Percentiles rank a stretch among this genome's conserved stretches.
Conservation (phyloP, 1,140 invertebrate genomes). For the Conopomorpha cramerella region DNA sequence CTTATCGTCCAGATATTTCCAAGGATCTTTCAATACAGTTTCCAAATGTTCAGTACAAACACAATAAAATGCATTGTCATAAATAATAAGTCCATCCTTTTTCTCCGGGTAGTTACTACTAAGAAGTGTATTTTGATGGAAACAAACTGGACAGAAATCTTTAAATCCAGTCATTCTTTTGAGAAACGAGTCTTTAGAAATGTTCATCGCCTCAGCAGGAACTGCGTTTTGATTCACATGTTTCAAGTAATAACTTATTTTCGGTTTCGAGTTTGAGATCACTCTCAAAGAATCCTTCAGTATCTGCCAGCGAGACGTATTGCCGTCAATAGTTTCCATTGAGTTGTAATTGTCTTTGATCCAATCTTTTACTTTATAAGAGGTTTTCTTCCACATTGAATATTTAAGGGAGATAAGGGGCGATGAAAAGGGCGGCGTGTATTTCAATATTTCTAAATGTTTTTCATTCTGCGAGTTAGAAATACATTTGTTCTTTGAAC, state of each 20-base stretch:
- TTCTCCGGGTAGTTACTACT: conserved; percentile 43
- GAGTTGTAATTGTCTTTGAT: conserved; percentile 59
- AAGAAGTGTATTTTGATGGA: conserved; percentile 36
- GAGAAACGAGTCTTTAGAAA: conserved; percentile 58
- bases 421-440: conserved; percentile 36
- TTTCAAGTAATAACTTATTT: conserved; percentile 33
- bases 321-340: conserved; percentile 32
- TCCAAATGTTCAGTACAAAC: conserved; percentile 56
- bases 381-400: conserved; percentile 33
- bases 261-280: conserved; percentile 23
- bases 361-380: conserved; percentile 39
- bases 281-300: conserved; percentile 25
- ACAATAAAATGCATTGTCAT: conserved; percentile 60
- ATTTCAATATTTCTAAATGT: conserved; percentile 26
- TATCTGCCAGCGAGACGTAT: conserved; percentile 50
- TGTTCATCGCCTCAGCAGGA: conserved; percentile 30
- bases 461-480: conserved; percentile 37
- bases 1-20: conserved; percentile 26
- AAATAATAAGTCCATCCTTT: conserved; percentile 60
- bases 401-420: conserved; percentile 45
- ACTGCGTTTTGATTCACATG: conserved; percentile 37
- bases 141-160: conserved; percentile 62
- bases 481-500: conserved; percentile 23
- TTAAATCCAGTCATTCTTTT: conserved; percentile 50
- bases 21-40: conserved; percentile 41